Percentiles rank a stretch among this genome's conserved stretches.
phyloP scores from a whole-genome alignment of 1,140 invertebrate species.

The Aphidius ervi region DNA sequence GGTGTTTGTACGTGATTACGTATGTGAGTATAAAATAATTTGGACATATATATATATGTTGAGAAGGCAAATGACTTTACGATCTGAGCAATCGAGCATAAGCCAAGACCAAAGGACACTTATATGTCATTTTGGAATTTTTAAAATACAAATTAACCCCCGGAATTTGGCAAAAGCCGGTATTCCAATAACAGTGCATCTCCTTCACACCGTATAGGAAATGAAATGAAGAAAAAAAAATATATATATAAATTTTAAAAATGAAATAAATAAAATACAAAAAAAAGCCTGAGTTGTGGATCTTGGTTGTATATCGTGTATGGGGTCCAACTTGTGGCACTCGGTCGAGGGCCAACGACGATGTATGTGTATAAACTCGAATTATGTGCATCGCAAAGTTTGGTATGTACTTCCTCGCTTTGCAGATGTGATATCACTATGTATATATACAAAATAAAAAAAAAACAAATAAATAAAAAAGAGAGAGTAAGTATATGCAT shows the following conservation, averaged over 20 bases:
- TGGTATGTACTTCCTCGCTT: slow-evolving; percentile 10
- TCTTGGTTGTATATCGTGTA: slow-evolving; percentile 3
- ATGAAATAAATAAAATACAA: neutral
- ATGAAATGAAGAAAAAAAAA: neutral
- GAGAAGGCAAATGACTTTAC: neutral
- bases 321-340: neutral
- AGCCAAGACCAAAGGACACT: slow-evolving; percentile 13
- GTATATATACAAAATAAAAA: neutral
- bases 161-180: slow-evolving; percentile 14
- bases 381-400: slow-evolving; percentile 13
- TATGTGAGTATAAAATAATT: no score
- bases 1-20: no score
- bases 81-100: slow-evolving; percentile 6
- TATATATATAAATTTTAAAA: slow-evolving; percentile 8
- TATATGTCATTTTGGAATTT: slow-evolving; percentile 9
- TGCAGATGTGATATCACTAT: slow-evolving; percentile 7
- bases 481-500: no score
- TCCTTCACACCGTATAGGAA: neutral
- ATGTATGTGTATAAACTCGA: neutral
- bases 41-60: no score
- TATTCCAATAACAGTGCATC: neutral
- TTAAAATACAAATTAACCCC: slow-evolving; percentile 18
- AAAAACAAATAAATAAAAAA: no score
- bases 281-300: neutral
- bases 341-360: neutral